A percentile compares a stretch with the other conserved stretches of the same genome.
phyloP scores from a whole-genome alignment of 2,113 vertebrate species.

The Stomatorhinus ivindoensis region DNA sequence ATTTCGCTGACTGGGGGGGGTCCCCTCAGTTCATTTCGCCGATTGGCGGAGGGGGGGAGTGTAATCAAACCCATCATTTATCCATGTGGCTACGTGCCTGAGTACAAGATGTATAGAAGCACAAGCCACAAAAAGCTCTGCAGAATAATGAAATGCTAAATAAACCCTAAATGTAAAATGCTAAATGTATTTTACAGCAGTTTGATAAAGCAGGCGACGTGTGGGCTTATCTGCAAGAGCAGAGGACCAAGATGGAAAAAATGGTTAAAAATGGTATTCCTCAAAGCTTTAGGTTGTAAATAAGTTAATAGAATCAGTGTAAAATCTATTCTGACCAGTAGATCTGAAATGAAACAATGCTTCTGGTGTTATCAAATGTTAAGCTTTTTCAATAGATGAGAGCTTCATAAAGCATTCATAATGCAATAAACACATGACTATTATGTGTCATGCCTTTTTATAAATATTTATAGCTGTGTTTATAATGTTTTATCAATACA shows the following conservation, averaged over 20 bases:
- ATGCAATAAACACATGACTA: background rate
- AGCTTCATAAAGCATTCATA: background rate
- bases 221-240: background rate
- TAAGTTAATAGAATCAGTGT: no score
- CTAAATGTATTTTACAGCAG: background rate
- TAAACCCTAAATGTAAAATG: background rate
- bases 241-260: no score
- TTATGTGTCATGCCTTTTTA: background rate
- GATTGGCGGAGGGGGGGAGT: background rate
- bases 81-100: no score
- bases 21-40: background rate
- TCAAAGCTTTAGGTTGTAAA: no score
- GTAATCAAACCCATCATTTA: no score
- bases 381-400: background rate
- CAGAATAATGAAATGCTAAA: background rate
- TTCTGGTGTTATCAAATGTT: no score
- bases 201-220: background rate
- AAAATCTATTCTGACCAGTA: no score
- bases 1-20: background rate
- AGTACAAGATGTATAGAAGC: background rate
- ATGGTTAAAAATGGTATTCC: no score
- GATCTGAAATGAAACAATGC: no score
- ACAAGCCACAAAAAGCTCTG: background rate
- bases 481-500: background rate
- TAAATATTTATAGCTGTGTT: background rate